These are phyloP conservation scores for Tholera decimalis DNA, from an alignment of 2,888 invertebrate species.

Conservation along the genomic window DNA sequence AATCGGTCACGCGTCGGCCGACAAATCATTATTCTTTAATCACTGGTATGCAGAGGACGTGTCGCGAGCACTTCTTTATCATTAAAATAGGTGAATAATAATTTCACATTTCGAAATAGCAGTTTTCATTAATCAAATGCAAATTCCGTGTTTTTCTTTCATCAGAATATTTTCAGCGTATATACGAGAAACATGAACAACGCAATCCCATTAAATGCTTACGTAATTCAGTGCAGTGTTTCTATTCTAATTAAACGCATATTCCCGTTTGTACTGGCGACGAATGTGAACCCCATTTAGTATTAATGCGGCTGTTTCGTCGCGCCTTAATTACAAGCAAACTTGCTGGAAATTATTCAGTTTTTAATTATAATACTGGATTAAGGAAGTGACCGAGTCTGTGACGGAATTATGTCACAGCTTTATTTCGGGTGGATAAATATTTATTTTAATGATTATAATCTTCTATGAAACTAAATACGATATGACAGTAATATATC, in stretches of 20 bases:
- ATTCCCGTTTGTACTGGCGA: conserved; percentile 50
- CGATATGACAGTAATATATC: too few species aligned
- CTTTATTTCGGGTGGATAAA: not conserved
- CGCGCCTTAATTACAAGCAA: conserved; percentile 69
- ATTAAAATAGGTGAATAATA: not conserved
- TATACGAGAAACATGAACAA: conserved; percentile 23
- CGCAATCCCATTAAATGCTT: conserved; percentile 48
- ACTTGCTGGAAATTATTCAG: conserved; percentile 71
- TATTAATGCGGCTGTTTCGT: conserved; percentile 66
- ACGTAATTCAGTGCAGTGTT: conserved; percentile 51
- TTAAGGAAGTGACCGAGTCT: conserved; percentile 61
- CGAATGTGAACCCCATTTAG: conserved; percentile 67
- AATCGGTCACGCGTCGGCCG: conserved; percentile 11
- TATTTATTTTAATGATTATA: conserved; percentile 5
- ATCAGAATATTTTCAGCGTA: conserved; percentile 17
- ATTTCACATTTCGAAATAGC: not conserved
- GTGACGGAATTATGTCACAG: not conserved
- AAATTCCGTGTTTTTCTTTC: conserved; percentile 30
- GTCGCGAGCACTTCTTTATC: not conserved
- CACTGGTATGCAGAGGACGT: not conserved
- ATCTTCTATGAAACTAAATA: not conserved
- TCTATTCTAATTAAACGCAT: conserved; percentile 64
- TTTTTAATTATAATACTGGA: conserved; percentile 72
- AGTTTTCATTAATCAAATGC: conserved; percentile 10
- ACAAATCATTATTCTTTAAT: conserved; percentile 10